Conservation (phyloP, 2,797 vertebrate genomes). For the Gymnodraco acuticeps region DNA sequence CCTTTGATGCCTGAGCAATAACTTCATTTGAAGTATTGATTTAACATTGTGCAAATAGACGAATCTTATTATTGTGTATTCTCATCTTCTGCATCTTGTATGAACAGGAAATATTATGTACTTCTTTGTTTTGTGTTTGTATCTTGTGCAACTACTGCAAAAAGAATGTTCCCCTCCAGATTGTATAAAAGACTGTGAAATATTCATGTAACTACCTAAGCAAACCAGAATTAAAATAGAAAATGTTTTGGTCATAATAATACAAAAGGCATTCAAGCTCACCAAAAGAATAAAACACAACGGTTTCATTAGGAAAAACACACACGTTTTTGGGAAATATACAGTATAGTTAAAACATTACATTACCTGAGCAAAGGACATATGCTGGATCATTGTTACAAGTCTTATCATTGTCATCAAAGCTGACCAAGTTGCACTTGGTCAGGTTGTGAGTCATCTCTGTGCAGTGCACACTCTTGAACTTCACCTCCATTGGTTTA, state of each 20-base stretch:
- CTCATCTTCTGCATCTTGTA: too few relatives aligned
- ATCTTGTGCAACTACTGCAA: too few relatives aligned
- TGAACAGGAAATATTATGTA: too few relatives aligned
- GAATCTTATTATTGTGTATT: too few relatives aligned
- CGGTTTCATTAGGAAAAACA: not conserved
- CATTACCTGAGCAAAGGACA: constrained; percentile 77
- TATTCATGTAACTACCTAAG: not conserved
- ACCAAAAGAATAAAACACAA: not conserved
- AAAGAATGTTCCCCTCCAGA: not conserved
- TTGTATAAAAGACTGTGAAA: not conserved
- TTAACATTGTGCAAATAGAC: too few relatives aligned
- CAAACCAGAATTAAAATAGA: not conserved
- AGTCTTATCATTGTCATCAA: rapidly evolving
- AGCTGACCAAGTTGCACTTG: constrained; percentile 52
- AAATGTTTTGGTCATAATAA: not conserved
- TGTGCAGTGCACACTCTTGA: constrained; percentile 50
- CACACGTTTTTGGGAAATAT: too few relatives aligned
- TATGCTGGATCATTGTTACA: rapidly evolving
- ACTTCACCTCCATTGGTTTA: rapidly evolving
- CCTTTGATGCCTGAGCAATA: too few relatives aligned
- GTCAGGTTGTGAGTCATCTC: rapidly evolving
- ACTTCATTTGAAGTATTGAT: too few relatives aligned
- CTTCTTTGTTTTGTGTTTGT: too few relatives aligned
- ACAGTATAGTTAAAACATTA: not conserved
- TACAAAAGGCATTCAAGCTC: not conserved